Evolutionary conservation across 2,113 vertebrate genomes (phyloP), one percentile per base, ranked within the genome.

Genomic region (Porphyrio hochstetteri): DNA sequence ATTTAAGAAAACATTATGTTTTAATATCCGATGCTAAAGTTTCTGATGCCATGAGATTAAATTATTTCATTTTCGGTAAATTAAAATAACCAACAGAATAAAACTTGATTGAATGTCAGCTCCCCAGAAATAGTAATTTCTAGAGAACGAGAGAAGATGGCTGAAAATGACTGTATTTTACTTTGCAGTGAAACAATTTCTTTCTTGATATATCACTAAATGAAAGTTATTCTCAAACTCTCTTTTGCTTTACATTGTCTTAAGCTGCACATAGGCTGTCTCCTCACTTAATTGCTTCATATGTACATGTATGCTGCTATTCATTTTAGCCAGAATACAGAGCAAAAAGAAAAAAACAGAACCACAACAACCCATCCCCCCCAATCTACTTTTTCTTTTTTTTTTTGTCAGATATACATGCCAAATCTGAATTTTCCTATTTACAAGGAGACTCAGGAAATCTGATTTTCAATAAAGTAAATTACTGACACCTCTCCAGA

Each of bases 291-390:
- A 17, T 59, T 67, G 46, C 87, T 60, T 44, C 55, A 40, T 14
- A 3, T 11, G 16, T 20, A 11, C 24, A 25, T 1, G 1, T 15
- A 29, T 10, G 7, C 4, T 68, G 13, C 15, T n/a, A 48, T 52
- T 4, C 1, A 46, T 64, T 80, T 80, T 29, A 88, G 35, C 35
- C 7, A 5, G 14, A 46, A 68, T 16, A 64, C 20, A 64, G 16
- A 52, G 5, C 7, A 29, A 10, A 65, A 44, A 16, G 2, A 11
- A 7, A 42, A 15, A 10, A 50, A 42, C 10, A 33, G 0, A 25
- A 5, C 11, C 5, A 46, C 44, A 46, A 46, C 44, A 46, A 46
- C 44, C 44, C 44, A 46, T 46, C 44, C 44, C 44, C 42, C 7
- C 17, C 44, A 46, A 46, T 46, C 44, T 46, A 46, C 44, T 29